phyloP scores from a whole-genome alignment of 2,888 invertebrate genomes.

The Adelognathus sp. region DNA sequence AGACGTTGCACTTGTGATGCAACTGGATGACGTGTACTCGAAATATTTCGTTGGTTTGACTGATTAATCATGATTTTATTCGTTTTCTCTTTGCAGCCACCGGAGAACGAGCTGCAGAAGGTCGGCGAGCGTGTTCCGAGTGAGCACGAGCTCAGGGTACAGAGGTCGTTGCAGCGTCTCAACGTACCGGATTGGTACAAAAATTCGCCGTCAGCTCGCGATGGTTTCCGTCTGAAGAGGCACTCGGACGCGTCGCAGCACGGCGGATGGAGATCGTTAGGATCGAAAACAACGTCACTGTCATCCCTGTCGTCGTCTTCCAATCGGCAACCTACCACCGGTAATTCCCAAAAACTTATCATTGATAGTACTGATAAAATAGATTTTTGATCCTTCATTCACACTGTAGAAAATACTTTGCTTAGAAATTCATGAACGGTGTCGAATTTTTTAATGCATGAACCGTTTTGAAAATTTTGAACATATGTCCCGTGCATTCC shows the following conservation, averaged over 20 bases:
- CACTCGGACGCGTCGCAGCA: slow-evolving; percentile 85
- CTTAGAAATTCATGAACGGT: no score
- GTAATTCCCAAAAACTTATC: slow-evolving; percentile 61
- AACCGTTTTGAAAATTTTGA: no score
- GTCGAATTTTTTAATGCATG: no score
- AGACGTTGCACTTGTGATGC: slow-evolving; percentile 10
- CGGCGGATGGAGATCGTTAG: slow-evolving; percentile 85
- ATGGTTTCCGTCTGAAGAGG: slow-evolving; percentile 91
- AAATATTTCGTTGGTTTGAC: not conserved
- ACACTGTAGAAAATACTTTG: no score
- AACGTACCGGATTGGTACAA: slow-evolving; percentile 98
- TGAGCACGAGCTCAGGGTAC: slow-evolving; percentile 96
- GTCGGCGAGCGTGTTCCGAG: slow-evolving; percentile 91
- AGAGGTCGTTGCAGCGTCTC: slow-evolving; percentile 95
- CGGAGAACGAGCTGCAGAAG: slow-evolving; percentile 96
- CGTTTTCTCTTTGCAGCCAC: slow-evolving; percentile 86
- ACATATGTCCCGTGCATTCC: no score
- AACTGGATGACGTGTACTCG: not conserved
- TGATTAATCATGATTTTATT: not conserved
- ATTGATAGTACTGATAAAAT: no score
- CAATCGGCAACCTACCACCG: slow-evolving; percentile 78
- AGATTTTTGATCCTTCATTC: no score
- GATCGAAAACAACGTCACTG: slow-evolving; percentile 93
- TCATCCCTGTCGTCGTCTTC: slow-evolving; percentile 85
- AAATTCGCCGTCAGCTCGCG: slow-evolving; percentile 88